These are phyloP conservation scores for Nysson spinosus DNA, from an alignment of 2,888 invertebrate species.

Conservation along the genomic window DNA sequence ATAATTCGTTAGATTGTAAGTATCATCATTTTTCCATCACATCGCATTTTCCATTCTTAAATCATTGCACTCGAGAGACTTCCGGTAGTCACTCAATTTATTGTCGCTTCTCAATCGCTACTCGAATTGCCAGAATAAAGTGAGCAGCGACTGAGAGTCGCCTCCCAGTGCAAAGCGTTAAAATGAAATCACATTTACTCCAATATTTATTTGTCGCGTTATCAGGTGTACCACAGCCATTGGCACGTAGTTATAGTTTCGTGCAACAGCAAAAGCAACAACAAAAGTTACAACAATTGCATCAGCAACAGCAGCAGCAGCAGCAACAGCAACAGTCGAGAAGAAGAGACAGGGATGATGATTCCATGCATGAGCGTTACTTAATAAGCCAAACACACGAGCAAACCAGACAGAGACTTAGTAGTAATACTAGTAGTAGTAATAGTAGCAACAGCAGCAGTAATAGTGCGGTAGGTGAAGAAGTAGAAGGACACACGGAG, in stretches of 20 bases:
- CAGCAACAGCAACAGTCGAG: conserved; percentile 67
- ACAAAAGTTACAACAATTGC: conserved; percentile 65
- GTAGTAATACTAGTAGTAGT: conserved; percentile 71
- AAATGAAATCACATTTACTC: no score
- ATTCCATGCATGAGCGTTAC: conserved; percentile 90
- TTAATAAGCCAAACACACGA: conserved; percentile 77
- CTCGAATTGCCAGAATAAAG: no score
- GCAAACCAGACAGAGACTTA: conserved; percentile 73
- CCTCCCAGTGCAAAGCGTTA: no score
- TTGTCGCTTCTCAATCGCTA: no score
- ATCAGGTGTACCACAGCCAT: conserved; percentile 76
- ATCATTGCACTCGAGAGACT: no score
- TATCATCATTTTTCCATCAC: no score
- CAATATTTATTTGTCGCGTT: background rate
- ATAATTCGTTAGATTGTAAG: conserved; percentile 72
- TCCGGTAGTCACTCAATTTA: no score
- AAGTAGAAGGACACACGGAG: conserved; percentile 63
- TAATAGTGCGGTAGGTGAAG: conserved; percentile 68
- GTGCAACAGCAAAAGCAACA: conserved; percentile 77
- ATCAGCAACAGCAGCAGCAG: conserved; percentile 60
- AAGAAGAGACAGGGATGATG: conserved; percentile 82
- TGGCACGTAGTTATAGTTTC: conserved; percentile 81
- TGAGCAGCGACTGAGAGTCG: no score
- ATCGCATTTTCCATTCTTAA: no score
- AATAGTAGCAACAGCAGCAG: conserved; percentile 70